These are phyloP conservation scores for Rhopilema esculentum DNA, from an alignment of 30 jellyfish, hydroid and myxozoan genomes.

Conservation along the genomic window DNA sequence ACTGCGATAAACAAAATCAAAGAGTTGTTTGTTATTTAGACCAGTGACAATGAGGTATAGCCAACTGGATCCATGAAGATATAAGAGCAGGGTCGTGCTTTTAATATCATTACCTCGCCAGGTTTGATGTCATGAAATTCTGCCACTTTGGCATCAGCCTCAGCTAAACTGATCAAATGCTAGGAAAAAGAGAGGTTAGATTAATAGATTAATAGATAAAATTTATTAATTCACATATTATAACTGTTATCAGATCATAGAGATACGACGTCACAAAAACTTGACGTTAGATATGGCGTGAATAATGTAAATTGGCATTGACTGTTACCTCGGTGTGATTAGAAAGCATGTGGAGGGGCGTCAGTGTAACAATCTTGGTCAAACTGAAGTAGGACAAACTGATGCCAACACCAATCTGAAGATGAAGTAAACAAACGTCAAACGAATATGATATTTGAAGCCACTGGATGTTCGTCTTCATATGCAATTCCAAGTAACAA, in stretches of 20 bases:
- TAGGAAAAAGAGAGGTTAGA: conserved; percentile 22
- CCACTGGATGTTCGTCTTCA: too few species aligned
- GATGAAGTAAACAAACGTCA: background rate
- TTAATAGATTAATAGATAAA: too few species aligned
- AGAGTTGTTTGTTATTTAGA: too few species aligned
- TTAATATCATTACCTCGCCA: conserved; percentile 72
- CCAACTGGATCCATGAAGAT: background rate
- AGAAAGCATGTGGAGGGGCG: conserved; percentile 93
- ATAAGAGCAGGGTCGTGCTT: background rate
- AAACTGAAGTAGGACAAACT: conserved; percentile 90
- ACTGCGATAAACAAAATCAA: too few species aligned
- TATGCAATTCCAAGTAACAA: too few species aligned
- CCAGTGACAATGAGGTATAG: background rate
- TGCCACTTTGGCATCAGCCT: conserved; percentile 81
- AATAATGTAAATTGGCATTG: too few species aligned
- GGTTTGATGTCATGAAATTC: conserved; percentile 94
- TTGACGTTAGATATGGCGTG: too few species aligned
- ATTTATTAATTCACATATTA: too few species aligned
- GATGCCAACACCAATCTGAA: conserved; percentile 96
- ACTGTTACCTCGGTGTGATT: conserved; percentile 93
- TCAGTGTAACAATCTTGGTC: conserved; percentile 95
- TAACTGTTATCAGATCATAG: too few species aligned
- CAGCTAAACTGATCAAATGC: conserved; percentile 92
- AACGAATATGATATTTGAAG: background rate
- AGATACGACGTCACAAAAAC: too few species aligned